Evolutionary conservation across 1,140 invertebrate species (phyloP).

Genomic region (Magallana gigas): DNA sequence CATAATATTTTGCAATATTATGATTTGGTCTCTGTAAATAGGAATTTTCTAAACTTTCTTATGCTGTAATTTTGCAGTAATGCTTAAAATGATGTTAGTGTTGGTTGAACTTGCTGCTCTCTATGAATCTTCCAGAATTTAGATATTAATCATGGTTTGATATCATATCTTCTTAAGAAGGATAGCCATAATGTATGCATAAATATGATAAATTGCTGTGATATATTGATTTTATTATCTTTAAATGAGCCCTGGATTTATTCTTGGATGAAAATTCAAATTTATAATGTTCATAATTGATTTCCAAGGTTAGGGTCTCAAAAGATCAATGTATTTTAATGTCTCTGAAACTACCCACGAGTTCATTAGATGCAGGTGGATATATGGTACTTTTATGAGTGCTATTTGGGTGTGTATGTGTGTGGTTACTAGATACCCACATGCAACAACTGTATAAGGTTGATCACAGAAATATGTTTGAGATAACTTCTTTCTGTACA

Average conservation of each 20-base stretch:
- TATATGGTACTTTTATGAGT: neutral
- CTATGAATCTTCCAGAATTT: too few relatives aligned
- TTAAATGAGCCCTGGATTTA: neutral
- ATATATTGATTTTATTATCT: constrained; percentile 26
- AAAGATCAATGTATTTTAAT: neutral
- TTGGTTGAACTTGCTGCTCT: too few relatives aligned
- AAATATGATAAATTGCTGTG: neutral
- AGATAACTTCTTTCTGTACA: constrained; percentile 3
- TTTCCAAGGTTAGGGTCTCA: neutral
- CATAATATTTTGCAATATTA: too few relatives aligned
- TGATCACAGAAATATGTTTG: constrained; percentile 1
- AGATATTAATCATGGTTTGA: neutral
- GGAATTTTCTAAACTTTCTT: too few relatives aligned
- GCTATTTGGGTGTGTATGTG: neutral
- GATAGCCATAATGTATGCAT: neutral
- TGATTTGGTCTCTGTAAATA: too few relatives aligned
- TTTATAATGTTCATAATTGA: constrained; percentile 28
- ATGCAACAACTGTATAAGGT: constrained; percentile 2
- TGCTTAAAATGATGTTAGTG: too few relatives aligned
- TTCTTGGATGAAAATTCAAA: neutral
- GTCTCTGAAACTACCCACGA: neutral
- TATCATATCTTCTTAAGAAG: neutral
- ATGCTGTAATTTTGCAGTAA: too few relatives aligned
- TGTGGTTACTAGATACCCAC: neutral
- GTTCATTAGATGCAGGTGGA: neutral